Percentiles rank a stretch among this genome's conserved stretches.
phyloP scores from a whole-genome alignment of 2,113 vertebrate species.

The Esox niger region DNA sequence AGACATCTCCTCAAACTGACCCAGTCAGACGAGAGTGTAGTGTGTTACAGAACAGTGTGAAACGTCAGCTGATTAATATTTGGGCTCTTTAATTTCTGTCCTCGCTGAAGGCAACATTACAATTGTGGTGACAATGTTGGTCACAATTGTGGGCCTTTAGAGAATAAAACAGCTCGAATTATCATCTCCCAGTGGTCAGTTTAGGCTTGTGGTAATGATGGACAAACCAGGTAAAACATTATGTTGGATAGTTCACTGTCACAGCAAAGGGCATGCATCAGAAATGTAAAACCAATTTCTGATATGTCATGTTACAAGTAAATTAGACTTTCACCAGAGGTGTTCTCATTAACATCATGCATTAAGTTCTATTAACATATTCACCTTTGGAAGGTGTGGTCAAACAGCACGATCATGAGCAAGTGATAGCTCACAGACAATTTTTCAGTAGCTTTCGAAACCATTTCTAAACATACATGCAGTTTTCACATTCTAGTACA shows the following conservation, averaged over 20 bases:
- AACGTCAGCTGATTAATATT: constrained; percentile 71
- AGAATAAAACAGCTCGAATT: constrained; percentile 78
- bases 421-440: too few species aligned
- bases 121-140: constrained; percentile 78
- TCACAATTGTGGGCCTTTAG: constrained; percentile 73
- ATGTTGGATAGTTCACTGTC: constrained; percentile 39
- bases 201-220: constrained; percentile 78
- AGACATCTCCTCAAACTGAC: background rate
- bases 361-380: background rate
- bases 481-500: too few species aligned
- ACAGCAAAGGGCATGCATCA: constrained; percentile 6
- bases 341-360: background rate
- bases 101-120: constrained; percentile 80
- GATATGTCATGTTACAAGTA: constrained; percentile 2
- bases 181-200: constrained; percentile 76
- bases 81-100: constrained; percentile 80
- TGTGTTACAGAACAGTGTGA: constrained; percentile 12
- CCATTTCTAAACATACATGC: too few species aligned
- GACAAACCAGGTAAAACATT: constrained; percentile 33
- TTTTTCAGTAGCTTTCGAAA: too few species aligned
- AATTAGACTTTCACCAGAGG: background rate
- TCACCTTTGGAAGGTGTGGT: background rate
- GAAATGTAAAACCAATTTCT: background rate
- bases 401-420: too few species aligned
- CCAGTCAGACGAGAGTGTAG: constrained; percentile 5